Percentiles rank a stretch among this genome's conserved stretches.
Evolutionary conservation across 1,140 invertebrate species (phyloP).

Genomic region (Drosophila ananassae): DNA sequence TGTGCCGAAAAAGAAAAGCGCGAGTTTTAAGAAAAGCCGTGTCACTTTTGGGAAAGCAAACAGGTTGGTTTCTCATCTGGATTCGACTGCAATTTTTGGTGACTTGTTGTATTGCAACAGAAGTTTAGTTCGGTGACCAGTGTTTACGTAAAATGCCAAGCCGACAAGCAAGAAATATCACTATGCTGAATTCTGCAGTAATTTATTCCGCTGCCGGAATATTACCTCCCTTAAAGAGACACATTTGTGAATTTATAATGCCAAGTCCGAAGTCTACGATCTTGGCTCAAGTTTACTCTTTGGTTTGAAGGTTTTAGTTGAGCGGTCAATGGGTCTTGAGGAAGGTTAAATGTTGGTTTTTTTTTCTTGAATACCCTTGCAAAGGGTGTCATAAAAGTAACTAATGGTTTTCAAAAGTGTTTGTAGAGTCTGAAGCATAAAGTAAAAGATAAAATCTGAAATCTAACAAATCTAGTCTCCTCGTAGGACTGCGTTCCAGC

Average conservation of each 20-base stretch:
- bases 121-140: constrained; percentile 45
- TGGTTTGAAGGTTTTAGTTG: constrained; percentile 58
- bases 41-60: constrained; percentile 48
- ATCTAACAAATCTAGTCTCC: no score
- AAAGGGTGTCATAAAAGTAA: constrained; percentile 1
- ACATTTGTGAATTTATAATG: neutral
- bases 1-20: constrained; percentile 43
- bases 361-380: constrained; percentile 9
- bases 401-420: neutral
- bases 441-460: no score
- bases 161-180: constrained; percentile 13
- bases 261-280: constrained; percentile 12
- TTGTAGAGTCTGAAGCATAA: no score
- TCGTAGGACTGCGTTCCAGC: no score
- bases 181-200: constrained; percentile 11
- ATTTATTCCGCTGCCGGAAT: constrained; percentile 2
- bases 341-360: constrained; percentile 56
- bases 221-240: neutral
- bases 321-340: constrained; percentile 49
- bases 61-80: constrained; percentile 57
- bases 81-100: neutral
- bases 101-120: constrained; percentile 46
- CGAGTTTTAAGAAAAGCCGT: constrained; percentile 45
- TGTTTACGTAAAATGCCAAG: constrained; percentile 60
- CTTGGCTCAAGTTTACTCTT: constrained; percentile 28